These are phyloP conservation scores for Lordiphosa stackelbergi DNA, from an alignment of 1,140 invertebrate genomes.

Conservation along the genomic window DNA sequence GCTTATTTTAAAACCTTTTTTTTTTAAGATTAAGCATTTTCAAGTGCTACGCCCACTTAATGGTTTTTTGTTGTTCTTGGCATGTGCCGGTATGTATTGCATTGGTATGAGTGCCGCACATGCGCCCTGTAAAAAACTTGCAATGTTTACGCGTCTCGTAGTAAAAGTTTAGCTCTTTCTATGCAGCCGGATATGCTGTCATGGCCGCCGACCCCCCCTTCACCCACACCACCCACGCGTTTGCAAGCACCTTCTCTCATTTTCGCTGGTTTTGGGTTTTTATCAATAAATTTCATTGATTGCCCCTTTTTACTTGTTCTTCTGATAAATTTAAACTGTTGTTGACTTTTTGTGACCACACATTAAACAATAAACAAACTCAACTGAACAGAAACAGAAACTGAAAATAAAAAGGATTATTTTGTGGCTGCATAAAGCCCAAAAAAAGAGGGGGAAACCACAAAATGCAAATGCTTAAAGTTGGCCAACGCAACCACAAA, in stretches of 20 bases:
- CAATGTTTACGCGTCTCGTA: constrained; percentile 56
- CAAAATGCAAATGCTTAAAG: constrained; percentile 60
- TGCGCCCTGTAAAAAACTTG: constrained; percentile 36
- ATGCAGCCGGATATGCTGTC: constrained; percentile 45
- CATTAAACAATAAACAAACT: constrained; percentile 15
- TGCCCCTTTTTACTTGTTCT: no score
- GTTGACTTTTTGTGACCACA: neutral
- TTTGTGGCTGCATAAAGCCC: constrained; percentile 26
- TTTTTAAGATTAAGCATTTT: no score
- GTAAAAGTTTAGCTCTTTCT: constrained; percentile 48
- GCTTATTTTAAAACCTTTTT: no score
- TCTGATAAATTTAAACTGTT: neutral
- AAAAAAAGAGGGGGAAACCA: constrained; percentile 26
- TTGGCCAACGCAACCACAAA: constrained; percentile 31
- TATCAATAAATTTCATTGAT: no score
- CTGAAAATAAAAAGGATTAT: constrained; percentile 42
- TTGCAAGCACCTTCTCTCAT: neutral
- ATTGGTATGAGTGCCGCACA: constrained; percentile 21
- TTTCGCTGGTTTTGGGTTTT: neutral
- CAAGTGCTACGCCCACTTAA: no score
- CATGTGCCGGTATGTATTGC: constrained; percentile 13
- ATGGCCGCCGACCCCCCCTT: constrained; percentile 25
- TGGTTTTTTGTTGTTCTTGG: neutral
- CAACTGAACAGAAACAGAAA: constrained; percentile 7
- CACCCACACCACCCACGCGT: neutral